Evolutionary conservation across 2,888 invertebrate genomes (phyloP).

Genomic region (Yponomeuta plumbellus): DNA sequence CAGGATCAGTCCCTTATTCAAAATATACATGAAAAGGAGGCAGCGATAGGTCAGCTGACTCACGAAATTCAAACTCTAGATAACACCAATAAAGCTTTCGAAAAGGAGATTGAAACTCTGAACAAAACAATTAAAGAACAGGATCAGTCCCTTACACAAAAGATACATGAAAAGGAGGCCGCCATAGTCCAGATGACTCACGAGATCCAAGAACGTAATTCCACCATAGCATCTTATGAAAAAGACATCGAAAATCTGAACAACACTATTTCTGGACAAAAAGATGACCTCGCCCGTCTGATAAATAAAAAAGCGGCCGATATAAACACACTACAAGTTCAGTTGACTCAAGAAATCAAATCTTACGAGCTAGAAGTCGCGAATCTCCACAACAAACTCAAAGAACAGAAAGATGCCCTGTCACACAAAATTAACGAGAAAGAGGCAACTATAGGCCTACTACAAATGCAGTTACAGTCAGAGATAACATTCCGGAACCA

Average conservation of each 20-base stretch:
- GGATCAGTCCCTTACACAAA: constrained; percentile 33
- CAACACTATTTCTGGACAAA: not conserved
- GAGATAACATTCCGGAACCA: constrained; percentile 47
- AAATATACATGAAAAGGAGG: constrained; percentile 34
- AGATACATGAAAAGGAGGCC: constrained; percentile 36
- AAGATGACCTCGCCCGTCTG: not conserved
- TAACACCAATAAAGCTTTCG: constrained; percentile 32
- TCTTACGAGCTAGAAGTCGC: constrained; percentile 40
- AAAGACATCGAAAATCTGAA: not conserved
- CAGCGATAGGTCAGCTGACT: constrained; percentile 35
- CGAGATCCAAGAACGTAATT: not conserved
- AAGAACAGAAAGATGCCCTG: constrained; percentile 39
- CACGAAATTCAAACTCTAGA: constrained; percentile 39
- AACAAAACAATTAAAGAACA: constrained; percentile 36
- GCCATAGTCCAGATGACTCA: constrained; percentile 31
- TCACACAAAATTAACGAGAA: constrained; percentile 32
- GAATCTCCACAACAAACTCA: constrained; percentile 33
- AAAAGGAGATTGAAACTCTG: constrained; percentile 40
- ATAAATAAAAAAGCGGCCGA: not conserved
- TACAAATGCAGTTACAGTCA: constrained; percentile 47
- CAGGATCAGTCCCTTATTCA: constrained; percentile 38
- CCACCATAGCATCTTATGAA: not conserved
- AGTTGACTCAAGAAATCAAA: constrained; percentile 36
- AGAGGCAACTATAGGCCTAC: constrained; percentile 33
- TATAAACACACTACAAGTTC: not conserved